Conservation (phyloP, 1,140 invertebrate species). For the Solenopsis invicta region DNA sequence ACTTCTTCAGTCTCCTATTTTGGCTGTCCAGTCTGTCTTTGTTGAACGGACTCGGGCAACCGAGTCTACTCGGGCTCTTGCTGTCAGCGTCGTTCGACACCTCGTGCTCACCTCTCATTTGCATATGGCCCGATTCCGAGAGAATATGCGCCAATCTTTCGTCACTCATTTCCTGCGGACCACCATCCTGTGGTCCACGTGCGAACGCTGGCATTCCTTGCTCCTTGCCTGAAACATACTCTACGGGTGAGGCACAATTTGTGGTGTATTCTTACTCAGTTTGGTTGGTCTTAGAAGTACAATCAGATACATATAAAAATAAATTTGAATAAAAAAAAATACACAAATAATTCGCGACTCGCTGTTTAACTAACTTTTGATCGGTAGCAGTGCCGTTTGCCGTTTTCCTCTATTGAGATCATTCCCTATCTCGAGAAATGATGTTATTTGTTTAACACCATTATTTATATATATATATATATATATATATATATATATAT, state of each 20-base stretch:
- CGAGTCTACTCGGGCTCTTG: constrained; percentile 92
- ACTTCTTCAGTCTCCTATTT: constrained; percentile 93
- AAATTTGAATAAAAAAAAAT: background rate
- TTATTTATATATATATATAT: background rate
- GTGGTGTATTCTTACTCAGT: constrained; percentile 85
- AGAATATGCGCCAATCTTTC: constrained; percentile 98
- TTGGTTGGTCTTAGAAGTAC: constrained; percentile 69
- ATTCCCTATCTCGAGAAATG: background rate
- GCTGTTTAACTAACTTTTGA: background rate
- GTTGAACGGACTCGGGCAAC: constrained; percentile 92
- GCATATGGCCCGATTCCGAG: constrained; percentile 94
- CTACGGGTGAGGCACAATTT: constrained; percentile 87
- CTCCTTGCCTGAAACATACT: constrained; percentile 92
- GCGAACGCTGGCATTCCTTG: constrained; percentile 92
- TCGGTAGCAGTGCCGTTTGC: background rate
- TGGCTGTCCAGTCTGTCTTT: constrained; percentile 90
- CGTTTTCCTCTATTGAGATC: background rate
- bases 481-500: background rate
- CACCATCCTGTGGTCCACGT: constrained; percentile 90
- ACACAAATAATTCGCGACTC: constrained; percentile 16
- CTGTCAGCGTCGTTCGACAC: constrained; percentile 88
- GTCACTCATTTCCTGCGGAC: constrained; percentile 93
- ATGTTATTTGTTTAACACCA: background rate
- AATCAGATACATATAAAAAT: constrained; percentile 33
- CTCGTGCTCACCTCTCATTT: constrained; percentile 86